A percentile compares a stretch with the other conserved stretches of the same genome.
Evolutionary conservation across 2,797 vertebrate species (phyloP).

Genomic region (Trematomus bernacchii): DNA sequence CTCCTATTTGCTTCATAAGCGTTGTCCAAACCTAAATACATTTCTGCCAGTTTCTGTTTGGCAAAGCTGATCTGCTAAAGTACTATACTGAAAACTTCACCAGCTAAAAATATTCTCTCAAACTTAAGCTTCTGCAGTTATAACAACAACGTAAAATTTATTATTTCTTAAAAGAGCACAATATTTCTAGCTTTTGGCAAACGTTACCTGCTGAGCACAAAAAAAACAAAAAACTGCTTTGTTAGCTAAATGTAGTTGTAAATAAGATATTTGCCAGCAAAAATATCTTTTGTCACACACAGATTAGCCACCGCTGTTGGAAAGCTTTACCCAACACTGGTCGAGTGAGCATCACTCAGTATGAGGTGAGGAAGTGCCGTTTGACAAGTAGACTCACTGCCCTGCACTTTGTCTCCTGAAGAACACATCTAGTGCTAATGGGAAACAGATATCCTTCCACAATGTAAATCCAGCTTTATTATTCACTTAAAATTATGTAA

Average conservation of each 20-base stretch:
- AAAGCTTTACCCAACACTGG: constrained; percentile 85
- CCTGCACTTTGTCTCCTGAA: constrained; percentile 41
- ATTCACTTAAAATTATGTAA: constrained; percentile 31
- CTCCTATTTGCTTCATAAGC: constrained; percentile 19
- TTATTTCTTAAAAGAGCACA: constrained; percentile 5
- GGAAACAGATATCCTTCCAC: constrained; percentile 54
- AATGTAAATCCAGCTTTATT: constrained; percentile 41
- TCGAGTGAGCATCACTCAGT: constrained; percentile 82
- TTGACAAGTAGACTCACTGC: constrained; percentile 77
- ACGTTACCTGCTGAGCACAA: constrained; percentile 51
- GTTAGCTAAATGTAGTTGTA: constrained; percentile 76
- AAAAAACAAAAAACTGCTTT: constrained; percentile 47
- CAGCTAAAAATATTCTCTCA: constrained; percentile 53
- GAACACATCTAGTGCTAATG: constrained; percentile 65
- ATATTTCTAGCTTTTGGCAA: constrained; percentile 49
- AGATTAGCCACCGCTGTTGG: constrained; percentile 86
- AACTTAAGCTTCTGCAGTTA: constrained; percentile 37
- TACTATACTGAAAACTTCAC: constrained; percentile 26
- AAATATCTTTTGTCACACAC: constrained; percentile 85
- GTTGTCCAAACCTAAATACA: constrained; percentile 11
- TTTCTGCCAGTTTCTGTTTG: constrained; percentile 26
- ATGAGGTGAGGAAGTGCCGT: constrained; percentile 83
- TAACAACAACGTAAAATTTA: constrained; percentile 24
- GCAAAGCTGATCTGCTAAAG: constrained; percentile 45
- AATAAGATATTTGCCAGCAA: constrained; percentile 81